Evolutionary conservation across 2,888 invertebrate genomes (phyloP).

Genomic region (Lathronympha strigana): DNA sequence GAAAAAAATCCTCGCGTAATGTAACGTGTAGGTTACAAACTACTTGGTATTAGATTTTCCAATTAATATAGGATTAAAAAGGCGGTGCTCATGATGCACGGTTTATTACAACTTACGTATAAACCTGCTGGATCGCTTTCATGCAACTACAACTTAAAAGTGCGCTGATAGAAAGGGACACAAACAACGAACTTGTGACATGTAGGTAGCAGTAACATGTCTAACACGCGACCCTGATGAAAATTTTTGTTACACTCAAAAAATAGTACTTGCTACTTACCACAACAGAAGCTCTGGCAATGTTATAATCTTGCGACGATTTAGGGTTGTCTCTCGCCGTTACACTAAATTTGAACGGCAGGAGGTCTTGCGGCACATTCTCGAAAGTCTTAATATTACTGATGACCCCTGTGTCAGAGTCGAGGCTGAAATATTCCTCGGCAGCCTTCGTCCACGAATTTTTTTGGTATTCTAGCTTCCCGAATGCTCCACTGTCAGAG

Average conservation of each 20-base stretch:
- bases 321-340: conserved; percentile 90
- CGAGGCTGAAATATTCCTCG: conserved; percentile 89
- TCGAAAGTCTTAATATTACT: conserved; percentile 90
- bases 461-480: conserved; percentile 89
- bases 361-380: conserved; percentile 83
- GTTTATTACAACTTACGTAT: no score
- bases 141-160: no score
- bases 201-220: no score
- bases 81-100: no score
- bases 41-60: no score
- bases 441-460: conserved; percentile 77
- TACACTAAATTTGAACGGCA: conserved; percentile 90
- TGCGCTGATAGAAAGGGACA: no score
- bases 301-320: conserved; percentile 85
- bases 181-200: no score
- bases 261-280: conserved; percentile 74
- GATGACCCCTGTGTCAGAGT: conserved; percentile 89
- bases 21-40: no score
- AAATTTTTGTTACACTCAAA: neutral
- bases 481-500: conserved; percentile 92
- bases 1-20: no score
- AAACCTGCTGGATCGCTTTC: no score
- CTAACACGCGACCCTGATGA: no score
- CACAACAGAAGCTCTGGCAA: conserved; percentile 86
- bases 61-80: no score